Conservation (phyloP, 2,797 vertebrate species). For the Pangasius djambal region DNA sequence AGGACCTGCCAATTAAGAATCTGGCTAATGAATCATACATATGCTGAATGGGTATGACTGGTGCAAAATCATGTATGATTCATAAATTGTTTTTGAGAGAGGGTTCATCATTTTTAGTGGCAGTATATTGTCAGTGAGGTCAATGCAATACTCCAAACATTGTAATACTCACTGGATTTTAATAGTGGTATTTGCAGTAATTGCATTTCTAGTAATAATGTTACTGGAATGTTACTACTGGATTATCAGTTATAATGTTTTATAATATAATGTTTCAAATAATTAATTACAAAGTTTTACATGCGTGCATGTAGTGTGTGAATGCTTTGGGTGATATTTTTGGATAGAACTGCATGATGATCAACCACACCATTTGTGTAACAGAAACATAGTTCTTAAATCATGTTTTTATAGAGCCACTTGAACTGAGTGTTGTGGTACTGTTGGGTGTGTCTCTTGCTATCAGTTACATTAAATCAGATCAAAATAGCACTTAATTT, state of each 20-base stretch:
- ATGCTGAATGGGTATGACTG: constrained; percentile 8
- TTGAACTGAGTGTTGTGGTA: neutral
- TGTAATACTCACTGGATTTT: neutral
- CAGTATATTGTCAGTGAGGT: neutral
- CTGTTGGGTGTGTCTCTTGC: constrained; percentile 28
- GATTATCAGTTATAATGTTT: neutral
- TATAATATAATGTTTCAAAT: neutral
- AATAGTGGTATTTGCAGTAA: neutral
- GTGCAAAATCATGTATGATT: constrained; percentile 26
- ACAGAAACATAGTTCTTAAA: neutral
- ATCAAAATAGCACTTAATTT: constrained; percentile 16
- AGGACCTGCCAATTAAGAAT: neutral
- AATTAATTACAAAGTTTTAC: neutral
- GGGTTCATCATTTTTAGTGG: neutral
- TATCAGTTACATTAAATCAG: constrained; percentile 24
- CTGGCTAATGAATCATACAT: neutral
- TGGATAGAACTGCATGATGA: neutral
- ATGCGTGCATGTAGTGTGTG: neutral
- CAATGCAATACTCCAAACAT: neutral
- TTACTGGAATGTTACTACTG: neutral
- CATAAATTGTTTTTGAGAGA: constrained; percentile 14
- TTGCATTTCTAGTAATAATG: neutral
- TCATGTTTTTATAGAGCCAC: constrained; percentile 2
- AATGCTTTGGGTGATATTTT: neutral
- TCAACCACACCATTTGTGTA: neutral